A percentile compares a stretch with the other conserved stretches of the same genome.
These are phyloP conservation scores for Phymanthus crucifer DNA, from an alignment of 92 coral and sea anemone species.

Conservation along the genomic window DNA sequence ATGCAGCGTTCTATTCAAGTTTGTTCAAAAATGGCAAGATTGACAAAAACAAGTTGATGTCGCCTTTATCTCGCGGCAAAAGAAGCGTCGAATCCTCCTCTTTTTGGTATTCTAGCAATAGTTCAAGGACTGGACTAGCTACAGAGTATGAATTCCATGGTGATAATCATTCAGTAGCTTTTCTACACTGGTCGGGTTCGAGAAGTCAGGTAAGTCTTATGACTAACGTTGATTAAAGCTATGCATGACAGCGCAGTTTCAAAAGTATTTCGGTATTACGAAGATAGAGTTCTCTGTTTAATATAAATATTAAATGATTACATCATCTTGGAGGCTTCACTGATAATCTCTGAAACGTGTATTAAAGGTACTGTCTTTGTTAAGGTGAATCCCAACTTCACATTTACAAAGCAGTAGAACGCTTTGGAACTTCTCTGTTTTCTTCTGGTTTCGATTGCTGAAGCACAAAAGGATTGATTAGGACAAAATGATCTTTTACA, in stretches of 20 bases:
- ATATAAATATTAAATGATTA: not conserved
- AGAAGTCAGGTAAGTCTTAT: slow-evolving; percentile 44
- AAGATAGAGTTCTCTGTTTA: not conserved
- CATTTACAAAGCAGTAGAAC: not conserved
- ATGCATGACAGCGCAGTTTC: not conserved
- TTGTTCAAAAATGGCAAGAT: slow-evolving; percentile 26
- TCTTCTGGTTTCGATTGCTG: not conserved
- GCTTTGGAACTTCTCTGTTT: not conserved
- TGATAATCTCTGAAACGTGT: not conserved
- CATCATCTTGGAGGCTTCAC: not conserved
- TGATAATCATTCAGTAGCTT: slow-evolving; percentile 64
- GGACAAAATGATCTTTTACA: not conserved
- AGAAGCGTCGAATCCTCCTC: not conserved
- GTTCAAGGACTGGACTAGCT: slow-evolving; percentile 15
- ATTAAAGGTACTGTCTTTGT: not conserved
- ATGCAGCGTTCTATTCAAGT: slow-evolving; percentile 21
- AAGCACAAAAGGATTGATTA: not conserved
- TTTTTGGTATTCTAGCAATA: not conserved
- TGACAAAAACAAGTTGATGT: slow-evolving; percentile 13
- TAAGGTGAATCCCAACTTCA: not conserved
- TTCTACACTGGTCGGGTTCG: slow-evolving; percentile 69
- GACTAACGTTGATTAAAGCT: not conserved
- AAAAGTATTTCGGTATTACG: not conserved
- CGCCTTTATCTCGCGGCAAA: slow-evolving; percentile 6
- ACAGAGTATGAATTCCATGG: slow-evolving; percentile 59